Base-by-base conservation (phyloP, 2,113 vertebrate genomes). In the Urocynchramus pylzowi region DNA sequence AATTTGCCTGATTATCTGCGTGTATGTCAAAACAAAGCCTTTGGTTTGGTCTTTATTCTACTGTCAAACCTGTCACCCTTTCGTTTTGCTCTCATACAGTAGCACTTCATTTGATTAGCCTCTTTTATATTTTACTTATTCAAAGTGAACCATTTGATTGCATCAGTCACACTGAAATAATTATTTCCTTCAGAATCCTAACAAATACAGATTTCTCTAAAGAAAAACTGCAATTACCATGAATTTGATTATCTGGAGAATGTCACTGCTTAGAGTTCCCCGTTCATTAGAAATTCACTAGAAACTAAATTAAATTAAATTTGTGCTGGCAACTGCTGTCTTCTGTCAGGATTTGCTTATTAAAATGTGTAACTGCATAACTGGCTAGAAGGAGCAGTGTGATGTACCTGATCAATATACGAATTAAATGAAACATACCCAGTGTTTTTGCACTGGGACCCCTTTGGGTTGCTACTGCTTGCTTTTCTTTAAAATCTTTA, bases 1-100 rank as follows among this genome's bases (percentile, higher is more conserved):
- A 88, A 87, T 89, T 79, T 92, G 77, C 63, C 56, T 84, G 52
- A 80, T 91, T 92, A 90, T 70, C 84, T 71, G 44, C 80, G 81
- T 21, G 56, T 75, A 89, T 76, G 79, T 70, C 93, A 88, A 91
- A 89, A 84, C 73, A 79, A 88, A 85, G 54, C 60, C 75, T 88
- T 84, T 56, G 64, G 65, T 79, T 87, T 79, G 26, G 47, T 68
- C 89, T 89, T 87, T 81, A 90, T 93, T 89, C 60, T 74, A 13
- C 76, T 71, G 79, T 95, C 87, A 89, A 79, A 81, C 31, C 49
- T 82, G 71, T 86, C 90, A 93, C 41, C 6, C 7, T 69, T 75
- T 94, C 18, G 11, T 77, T 90, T 82, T 33, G 54, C 33, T 74
- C 86, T 70, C 56, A 54, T 27, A 84, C 42, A 88, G 75, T 44